A percentile compares a stretch with the other conserved stretches of the same genome.
Evolutionary conservation across 2,888 invertebrate species (phyloP).

Genomic region (Julus scandinavius): DNA sequence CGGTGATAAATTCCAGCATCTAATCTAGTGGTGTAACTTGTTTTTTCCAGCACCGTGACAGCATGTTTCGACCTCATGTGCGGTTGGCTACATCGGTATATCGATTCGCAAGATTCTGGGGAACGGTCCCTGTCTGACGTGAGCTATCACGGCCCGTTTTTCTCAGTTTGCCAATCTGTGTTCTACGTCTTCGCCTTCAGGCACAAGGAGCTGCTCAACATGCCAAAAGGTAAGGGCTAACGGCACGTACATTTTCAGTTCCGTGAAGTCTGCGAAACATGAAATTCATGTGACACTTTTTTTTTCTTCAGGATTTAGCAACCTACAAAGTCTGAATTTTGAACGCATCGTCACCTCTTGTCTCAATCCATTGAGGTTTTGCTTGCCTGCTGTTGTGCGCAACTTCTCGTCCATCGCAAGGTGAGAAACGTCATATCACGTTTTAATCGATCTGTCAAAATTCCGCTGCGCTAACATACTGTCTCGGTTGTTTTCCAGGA

Average conservation of each 20-base stretch:
- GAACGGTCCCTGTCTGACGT: conserved; percentile 70
- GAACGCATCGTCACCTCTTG: conserved; percentile 85
- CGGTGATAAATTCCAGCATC: not conserved
- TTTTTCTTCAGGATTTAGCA: conserved; percentile 77
- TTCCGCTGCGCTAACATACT: not conserved
- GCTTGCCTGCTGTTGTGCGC: conserved; percentile 79
- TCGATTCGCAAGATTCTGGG: conserved; percentile 69
- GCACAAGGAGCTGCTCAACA: conserved; percentile 81
- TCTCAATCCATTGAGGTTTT: conserved; percentile 88
- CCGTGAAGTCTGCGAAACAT: not conserved
- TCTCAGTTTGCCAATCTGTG: conserved; percentile 88
- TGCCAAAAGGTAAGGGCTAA: conserved; percentile 76
- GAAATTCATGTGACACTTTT: not conserved
- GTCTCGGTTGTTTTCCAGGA: conserved; percentile 60
- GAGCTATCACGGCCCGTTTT: conserved; percentile 86
- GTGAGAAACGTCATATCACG: conserved; percentile 60
- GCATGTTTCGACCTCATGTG: conserved; percentile 77
- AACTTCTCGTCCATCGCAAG: conserved; percentile 85
- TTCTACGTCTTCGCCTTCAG: conserved; percentile 94
- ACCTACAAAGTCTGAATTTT: conserved; percentile 83
- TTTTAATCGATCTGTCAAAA: not conserved
- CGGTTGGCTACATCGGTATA: conserved; percentile 86
- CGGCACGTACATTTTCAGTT: conserved; percentile 23
- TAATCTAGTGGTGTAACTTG: conserved; percentile 48
- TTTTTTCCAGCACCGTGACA: conserved; percentile 72